Evolutionary conservation across 2,888 invertebrate genomes (phyloP), one percentile per base, ranked within the genome.

Genomic region (Beris morrisii): DNA sequence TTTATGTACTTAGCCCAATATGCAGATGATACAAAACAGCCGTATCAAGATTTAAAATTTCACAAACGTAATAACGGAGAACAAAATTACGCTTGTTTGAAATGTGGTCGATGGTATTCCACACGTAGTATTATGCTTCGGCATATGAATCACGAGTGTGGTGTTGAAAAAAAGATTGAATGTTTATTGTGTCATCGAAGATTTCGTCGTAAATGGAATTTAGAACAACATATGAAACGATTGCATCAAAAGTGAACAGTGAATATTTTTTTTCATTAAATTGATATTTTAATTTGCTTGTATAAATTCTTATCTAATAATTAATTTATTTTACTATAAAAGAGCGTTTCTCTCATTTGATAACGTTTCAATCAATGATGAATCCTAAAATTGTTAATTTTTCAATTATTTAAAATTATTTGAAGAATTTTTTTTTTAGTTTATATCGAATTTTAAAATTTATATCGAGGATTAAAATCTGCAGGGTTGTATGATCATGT

Each of bases 151-250:
- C 71, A 73, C 56, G 74, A 78, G 65, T 79, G 80, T 68, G 80
- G 78, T 4, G 74, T 77, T 44, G 79, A 79, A 63, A 80, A 81
- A 57, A 76, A 77, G 69, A 79, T 81, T 67, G 66, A 71, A 6
- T 83, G 83, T 69, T 73, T 73, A 5, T 67, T 75, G 55, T 83
- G 83, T 69, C 73, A 72, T 57, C 74, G 75, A 64, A 73, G 73
- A 67, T 79, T 82, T 13, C 82, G 83, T 65, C 81, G 83, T 71
- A 84, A 83, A 73, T 83, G 82, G 74, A 84, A 84, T 73, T 74
- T 84, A 31, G 75, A 81, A 66, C 75, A 83, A 30, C 84, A 84
- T 69, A 81, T 83, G 78, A 80, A 72, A 81, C 81, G 69, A 79
- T 82, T 77, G 73, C 82, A 74, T 77, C 52, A 44, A 46, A 67